Percentiles rank a stretch among this genome's conserved stretches.
phyloP scores from a whole-genome alignment of 2,888 invertebrate genomes.

The Acleris sparsana region DNA sequence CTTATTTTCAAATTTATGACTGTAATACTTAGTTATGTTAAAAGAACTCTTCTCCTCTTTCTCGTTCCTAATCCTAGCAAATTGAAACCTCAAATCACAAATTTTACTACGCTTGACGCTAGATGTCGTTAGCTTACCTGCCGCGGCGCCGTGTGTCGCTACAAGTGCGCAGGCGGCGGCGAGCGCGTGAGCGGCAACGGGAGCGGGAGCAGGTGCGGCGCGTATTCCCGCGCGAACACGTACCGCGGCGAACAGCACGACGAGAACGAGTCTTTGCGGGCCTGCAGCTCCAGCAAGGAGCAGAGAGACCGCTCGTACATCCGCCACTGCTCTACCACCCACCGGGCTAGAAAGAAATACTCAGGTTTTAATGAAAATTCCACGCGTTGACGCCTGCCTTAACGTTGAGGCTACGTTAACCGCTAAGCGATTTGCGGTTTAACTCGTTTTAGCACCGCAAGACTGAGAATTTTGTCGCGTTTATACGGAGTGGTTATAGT shows the following conservation, averaged over 20 bases:
- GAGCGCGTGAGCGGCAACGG: constrained; percentile 70
- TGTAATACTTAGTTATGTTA: too few species aligned
- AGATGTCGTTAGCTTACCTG: constrained; percentile 51
- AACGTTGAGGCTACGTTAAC: too few species aligned
- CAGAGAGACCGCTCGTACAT: constrained; percentile 76
- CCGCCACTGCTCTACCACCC: constrained; percentile 78
- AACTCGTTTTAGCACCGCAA: too few species aligned
- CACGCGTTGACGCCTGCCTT: too few species aligned
- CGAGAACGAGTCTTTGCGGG: constrained; percentile 66
- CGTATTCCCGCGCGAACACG: constrained; percentile 73
- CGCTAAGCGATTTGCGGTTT: too few species aligned
- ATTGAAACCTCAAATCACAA: background rate
- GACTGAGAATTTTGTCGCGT: too few species aligned
- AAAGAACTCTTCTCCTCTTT: too few species aligned
- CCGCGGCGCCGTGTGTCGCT: constrained; percentile 73
- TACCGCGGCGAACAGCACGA: constrained; percentile 74
- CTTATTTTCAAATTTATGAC: too few species aligned
- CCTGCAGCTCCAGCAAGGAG: constrained; percentile 73
- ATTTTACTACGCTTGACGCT: background rate
- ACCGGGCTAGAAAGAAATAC: constrained; percentile 60
- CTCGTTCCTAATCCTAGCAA: too few species aligned
- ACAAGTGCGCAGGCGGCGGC: constrained; percentile 80
- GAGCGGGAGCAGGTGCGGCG: constrained; percentile 65
- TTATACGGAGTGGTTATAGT: too few species aligned
- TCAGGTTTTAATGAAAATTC: too few species aligned